Evolutionary conservation across 2,113 vertebrate species (phyloP), one percentile per base, ranked within the genome.

Genomic region (Phyllopteryx taeniolatus): DNA sequence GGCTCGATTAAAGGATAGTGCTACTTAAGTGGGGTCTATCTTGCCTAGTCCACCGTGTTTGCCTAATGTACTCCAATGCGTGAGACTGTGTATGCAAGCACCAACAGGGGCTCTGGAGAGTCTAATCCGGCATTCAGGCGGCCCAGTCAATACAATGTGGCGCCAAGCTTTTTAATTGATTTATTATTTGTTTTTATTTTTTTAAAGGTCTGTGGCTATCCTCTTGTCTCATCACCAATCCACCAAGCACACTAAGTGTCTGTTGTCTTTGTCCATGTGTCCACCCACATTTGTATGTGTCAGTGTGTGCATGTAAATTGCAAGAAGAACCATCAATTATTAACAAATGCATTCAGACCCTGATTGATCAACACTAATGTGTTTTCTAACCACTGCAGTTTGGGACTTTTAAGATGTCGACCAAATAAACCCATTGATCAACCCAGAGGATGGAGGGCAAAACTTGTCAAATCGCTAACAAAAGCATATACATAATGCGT

Each of bases 371-470:
- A 95, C 93, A 91, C 93, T 98, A 96, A 98, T 96, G 96, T 98
- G 95, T 98, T 97, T 98, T 96, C 95, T 98, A 98, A 98, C 98
- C 97, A 97, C 95, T 96, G 94, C 94, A 96, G 94, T 96, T 96
- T 94, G 95, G 93, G 95, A 95, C 92, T 95, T 97, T 95, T 96
- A 96, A 96, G 95, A 93, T 94, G 94, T 94, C 95, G 96, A 96
- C 95, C 96, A 96, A 97, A 96, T 93, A 95, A 92, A 94, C 88
- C 76, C 93, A 98, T 97, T 96, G 97, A 98, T 98, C 93, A 92
- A 91, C 92, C 80, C 8, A 51, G 88, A 74, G 81, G 81, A 35
- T 57, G 42, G 22, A 63, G 54, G 51, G 75, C 33, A 79, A 66
- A 71, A 73, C 67, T 51, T 78, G 83, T 84, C 91, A 91, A 86